These are phyloP conservation scores for Melitaea athalia DNA, from an alignment of 2,888 invertebrate species.

Conservation along the genomic window DNA sequence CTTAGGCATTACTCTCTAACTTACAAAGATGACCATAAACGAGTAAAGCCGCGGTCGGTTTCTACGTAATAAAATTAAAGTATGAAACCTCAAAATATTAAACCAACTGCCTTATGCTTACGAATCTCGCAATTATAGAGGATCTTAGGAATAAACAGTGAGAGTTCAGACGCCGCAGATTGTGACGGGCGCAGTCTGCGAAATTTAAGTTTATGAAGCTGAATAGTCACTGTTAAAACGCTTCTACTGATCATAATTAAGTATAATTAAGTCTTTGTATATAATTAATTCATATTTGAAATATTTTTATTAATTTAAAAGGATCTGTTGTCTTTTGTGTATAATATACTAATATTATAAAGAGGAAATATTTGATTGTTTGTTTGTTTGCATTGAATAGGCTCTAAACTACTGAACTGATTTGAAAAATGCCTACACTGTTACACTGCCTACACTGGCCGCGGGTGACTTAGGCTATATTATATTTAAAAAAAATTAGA, in stretches of 20 bases:
- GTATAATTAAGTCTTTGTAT: not conserved
- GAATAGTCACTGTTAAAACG: constrained; percentile 1
- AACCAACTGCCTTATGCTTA: constrained; percentile 50
- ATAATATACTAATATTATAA: no score
- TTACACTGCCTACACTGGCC: no score
- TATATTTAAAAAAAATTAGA: no score
- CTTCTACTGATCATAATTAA: not conserved
- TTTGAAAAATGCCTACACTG: no score
- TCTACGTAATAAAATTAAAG: constrained; percentile 2
- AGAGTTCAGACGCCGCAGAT: constrained; percentile 43
- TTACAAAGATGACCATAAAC: not conserved
- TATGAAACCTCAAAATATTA: constrained; percentile 19
- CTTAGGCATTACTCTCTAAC: not conserved
- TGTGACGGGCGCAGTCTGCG: constrained; percentile 15
- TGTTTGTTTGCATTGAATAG: no score
- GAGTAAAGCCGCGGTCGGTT: not conserved
- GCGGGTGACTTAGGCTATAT: no score
- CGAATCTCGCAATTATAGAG: constrained; percentile 57
- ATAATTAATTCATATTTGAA: not conserved
- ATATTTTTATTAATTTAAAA: not conserved
- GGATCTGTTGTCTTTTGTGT: no score
- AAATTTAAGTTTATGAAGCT: constrained; percentile 24
- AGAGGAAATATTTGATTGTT: no score
- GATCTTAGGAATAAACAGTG: constrained; percentile 57
- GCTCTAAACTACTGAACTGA: no score